Evolutionary conservation across 2,888 invertebrate species (phyloP).

Genomic region (Hypena proboscidalis): DNA sequence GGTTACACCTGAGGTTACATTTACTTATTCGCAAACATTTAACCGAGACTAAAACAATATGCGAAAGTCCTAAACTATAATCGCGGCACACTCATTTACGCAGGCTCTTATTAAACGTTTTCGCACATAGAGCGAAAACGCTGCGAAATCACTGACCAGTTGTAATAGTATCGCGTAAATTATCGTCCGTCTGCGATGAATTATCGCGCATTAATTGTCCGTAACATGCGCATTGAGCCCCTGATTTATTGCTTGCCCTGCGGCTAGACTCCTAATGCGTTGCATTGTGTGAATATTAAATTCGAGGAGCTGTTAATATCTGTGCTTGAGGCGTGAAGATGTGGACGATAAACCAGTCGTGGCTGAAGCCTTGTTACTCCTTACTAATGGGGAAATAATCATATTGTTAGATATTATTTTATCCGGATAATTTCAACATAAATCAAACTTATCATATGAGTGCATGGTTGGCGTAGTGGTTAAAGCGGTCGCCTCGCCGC

Average conservation of each 20-base stretch:
- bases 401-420: too few species aligned
- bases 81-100: conserved; percentile 5
- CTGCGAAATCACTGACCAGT: conserved; percentile 30
- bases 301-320: conserved; percentile 10
- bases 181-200: conserved; percentile 52
- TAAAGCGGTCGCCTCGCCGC: too few species aligned
- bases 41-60: too few species aligned
- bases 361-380: not conserved
- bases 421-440: too few species aligned
- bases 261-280: conserved; percentile 23
- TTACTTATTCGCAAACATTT: too few species aligned
- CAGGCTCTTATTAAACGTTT: conserved; percentile 16
- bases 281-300: conserved; percentile 18
- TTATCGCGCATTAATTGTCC: conserved; percentile 65
- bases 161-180: conserved; percentile 51
- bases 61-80: too few species aligned
- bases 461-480: too few species aligned
- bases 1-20: too few species aligned
- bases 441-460: too few species aligned
- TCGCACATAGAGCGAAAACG: conserved; percentile 49
- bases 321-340: conserved; percentile 6
- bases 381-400: too few species aligned
- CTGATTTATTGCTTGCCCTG: conserved; percentile 51
- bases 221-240: conserved; percentile 54
- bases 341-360: not conserved